phyloP scores from a whole-genome alignment of 2,888 invertebrate genomes.

The Dryocosmus kuriphilus region DNA sequence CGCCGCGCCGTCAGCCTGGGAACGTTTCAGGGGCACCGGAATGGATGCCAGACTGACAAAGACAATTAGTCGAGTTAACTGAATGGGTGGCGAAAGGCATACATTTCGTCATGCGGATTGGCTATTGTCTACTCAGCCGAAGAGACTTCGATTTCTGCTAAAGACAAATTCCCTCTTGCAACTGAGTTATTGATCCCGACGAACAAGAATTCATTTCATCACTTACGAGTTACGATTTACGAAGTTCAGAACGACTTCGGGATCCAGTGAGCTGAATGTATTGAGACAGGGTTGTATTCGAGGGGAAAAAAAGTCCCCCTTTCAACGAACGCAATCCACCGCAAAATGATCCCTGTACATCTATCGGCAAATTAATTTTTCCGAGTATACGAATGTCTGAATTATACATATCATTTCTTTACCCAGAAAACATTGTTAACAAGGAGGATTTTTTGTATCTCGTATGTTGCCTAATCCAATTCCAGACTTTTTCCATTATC shows the following conservation, averaged over 20 bases:
- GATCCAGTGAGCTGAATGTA: conserved; percentile 28
- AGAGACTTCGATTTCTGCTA: conserved; percentile 10
- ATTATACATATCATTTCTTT: conserved; percentile 30
- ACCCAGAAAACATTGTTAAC: conserved; percentile 8
- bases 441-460: neutral
- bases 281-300: conserved; percentile 15
- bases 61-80: conserved; percentile 26
- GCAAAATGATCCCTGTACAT: conserved; percentile 13
- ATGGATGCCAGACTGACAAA: conserved; percentile 6
- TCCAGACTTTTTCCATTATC: neutral
- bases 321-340: conserved; percentile 36
- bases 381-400: conserved; percentile 31
- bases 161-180: conserved; percentile 28
- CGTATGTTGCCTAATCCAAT: neutral
- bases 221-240: conserved; percentile 3
- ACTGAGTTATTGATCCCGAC: conserved; percentile 37
- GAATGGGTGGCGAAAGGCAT: conserved; percentile 22
- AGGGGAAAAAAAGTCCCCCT: conserved; percentile 26
- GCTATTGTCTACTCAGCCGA: neutral
- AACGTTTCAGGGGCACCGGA: conserved; percentile 1
- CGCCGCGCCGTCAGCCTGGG: neutral
- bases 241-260: conserved; percentile 21
- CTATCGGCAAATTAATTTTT: conserved; percentile 33
- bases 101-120: conserved; percentile 26
- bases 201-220: conserved; percentile 40